Conservation (phyloP, 2,113 vertebrate genomes). For the Connochaetes taurinus region DNA sequence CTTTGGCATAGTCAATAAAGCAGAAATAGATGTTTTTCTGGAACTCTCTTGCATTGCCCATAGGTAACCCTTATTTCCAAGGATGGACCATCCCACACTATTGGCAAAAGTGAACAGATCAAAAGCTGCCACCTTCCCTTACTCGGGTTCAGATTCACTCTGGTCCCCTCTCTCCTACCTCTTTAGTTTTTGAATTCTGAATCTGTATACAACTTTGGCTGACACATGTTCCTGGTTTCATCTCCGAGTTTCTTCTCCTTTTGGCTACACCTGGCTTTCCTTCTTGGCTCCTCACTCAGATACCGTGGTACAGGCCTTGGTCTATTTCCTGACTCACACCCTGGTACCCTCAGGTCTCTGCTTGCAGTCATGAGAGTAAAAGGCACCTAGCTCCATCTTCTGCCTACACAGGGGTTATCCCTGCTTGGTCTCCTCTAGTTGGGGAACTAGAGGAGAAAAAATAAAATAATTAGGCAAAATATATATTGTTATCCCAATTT, state of each 20-base stretch:
- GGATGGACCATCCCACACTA: background rate
- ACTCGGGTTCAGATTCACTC: background rate
- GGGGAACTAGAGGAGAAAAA: background rate
- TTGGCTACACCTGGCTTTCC: background rate
- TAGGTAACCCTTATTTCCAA: background rate
- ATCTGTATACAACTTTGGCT: background rate
- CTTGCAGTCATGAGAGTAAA: background rate
- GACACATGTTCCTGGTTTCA: background rate
- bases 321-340: background rate
- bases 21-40: too few relatives aligned
- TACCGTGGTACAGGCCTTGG: background rate
- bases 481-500: background rate
- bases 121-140: background rate
- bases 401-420: background rate
- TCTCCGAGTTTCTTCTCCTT: background rate
- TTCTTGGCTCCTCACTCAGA: background rate
- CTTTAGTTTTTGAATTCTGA: constrained; percentile 3
- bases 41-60: background rate
- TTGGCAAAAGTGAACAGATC: background rate
- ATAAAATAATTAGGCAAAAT: background rate
- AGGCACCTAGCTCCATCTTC: background rate
- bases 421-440: background rate
- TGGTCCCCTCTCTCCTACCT: background rate
- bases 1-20: too few relatives aligned
- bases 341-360: background rate